Percentiles rank a stretch among this genome's conserved stretches.
phyloP scores from a whole-genome alignment of 2,113 vertebrate species.

The Triplophysa rosa region DNA sequence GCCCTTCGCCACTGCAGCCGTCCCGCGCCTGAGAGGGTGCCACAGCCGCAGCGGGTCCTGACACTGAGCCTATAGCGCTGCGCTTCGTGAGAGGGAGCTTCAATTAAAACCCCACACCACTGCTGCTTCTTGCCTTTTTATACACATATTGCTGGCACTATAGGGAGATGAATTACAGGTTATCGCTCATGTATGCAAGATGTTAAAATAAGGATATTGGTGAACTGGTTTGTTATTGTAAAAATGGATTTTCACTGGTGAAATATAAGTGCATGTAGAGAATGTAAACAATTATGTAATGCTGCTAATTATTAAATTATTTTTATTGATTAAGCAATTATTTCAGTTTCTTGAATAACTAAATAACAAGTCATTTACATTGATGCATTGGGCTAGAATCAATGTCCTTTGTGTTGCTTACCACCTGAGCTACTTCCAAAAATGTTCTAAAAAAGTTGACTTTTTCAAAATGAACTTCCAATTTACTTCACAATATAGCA shows the following conservation, averaged over 20 bases:
- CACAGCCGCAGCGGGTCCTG: constrained; percentile 47
- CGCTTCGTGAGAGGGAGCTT: constrained; percentile 33
- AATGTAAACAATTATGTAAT: too few species aligned
- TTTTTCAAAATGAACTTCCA: too few species aligned
- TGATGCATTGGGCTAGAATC: too few species aligned
- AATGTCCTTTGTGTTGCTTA: too few species aligned
- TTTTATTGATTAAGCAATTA: too few species aligned
- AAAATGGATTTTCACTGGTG: background rate
- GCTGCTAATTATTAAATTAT: background rate
- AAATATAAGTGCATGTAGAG: too few species aligned
- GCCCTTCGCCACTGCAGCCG: constrained; percentile 48
- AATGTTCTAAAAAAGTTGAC: too few species aligned
- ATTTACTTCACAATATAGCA: background rate
- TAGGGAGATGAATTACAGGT: constrained; percentile 27
- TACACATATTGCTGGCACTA: constrained; percentile 22
- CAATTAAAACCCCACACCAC: constrained; percentile 56
- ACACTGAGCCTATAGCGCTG: constrained; percentile 58
- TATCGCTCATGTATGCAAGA: constrained; percentile 22
- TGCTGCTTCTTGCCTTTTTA: constrained; percentile 38
- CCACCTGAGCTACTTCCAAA: too few species aligned
- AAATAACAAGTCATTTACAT: too few species aligned
- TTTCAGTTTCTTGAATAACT: too few species aligned
- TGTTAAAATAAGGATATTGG: constrained; percentile 20
- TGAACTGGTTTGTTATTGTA: background rate
- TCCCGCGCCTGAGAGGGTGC: constrained; percentile 22